Conservation (phyloP, 53 echinoderm and acorn worm genomes). For the Echinometra lucunter region DNA sequence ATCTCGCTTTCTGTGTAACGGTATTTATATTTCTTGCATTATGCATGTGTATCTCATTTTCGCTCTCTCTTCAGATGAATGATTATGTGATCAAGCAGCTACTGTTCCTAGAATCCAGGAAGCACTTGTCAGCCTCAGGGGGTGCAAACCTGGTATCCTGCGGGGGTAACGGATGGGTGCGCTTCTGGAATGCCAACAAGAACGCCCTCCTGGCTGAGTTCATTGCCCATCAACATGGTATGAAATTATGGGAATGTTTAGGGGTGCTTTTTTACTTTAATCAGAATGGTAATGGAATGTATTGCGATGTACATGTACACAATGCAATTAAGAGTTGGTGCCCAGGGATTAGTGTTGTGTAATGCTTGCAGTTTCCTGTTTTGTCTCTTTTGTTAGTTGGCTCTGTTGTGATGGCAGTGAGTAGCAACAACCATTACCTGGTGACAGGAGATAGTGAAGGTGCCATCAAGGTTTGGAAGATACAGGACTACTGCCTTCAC, state of each 20-base stretch:
- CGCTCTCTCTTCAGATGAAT: constrained; percentile 58
- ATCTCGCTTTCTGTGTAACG: not conserved
- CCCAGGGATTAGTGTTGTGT: too few relatives aligned
- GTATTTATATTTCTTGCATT: too few relatives aligned
- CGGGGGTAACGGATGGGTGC: constrained; percentile 96
- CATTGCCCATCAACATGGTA: constrained; percentile 90
- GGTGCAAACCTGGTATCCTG: constrained; percentile 95
- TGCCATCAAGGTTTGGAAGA: constrained; percentile 88
- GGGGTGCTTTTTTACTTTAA: not conserved
- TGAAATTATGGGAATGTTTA: not conserved
- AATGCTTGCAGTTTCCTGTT: not conserved
- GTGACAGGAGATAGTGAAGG: constrained; percentile 96
- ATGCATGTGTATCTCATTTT: not conserved
- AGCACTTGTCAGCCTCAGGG: constrained; percentile 72
- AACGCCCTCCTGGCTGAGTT: constrained; percentile 86
- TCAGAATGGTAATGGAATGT: too few relatives aligned
- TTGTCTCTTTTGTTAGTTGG: constrained; percentile 70
- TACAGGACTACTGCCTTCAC: constrained; percentile 86
- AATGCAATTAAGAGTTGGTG: too few relatives aligned
- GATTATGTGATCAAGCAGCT: constrained; percentile 85
- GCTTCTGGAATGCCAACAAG: constrained; percentile 91
- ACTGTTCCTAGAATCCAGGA: constrained; percentile 84
- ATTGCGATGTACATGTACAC: not conserved
- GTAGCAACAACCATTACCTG: constrained; percentile 76
- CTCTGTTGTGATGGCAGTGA: constrained; percentile 89